Evolutionary conservation across 2,888 invertebrate species (phyloP).

Genomic region (Brachypalpus laphriformis): DNA sequence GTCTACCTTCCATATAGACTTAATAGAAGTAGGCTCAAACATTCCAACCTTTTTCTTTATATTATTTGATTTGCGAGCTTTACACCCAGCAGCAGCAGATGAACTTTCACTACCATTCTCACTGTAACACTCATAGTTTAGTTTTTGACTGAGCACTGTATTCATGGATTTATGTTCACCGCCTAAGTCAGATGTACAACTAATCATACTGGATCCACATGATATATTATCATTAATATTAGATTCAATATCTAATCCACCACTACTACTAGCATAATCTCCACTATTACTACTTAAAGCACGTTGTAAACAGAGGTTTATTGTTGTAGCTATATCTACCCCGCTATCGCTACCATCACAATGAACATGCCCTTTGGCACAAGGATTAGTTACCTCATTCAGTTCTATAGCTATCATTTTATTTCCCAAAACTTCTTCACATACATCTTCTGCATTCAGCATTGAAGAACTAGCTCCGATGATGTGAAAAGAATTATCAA

Average conservation of each 20-base stretch:
- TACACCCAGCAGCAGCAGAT: conserved; percentile 84
- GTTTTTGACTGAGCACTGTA: conserved; percentile 76
- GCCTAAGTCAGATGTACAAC: conserved; percentile 89
- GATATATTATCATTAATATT: conserved; percentile 83
- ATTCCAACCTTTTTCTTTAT: conserved; percentile 86
- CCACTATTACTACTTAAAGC: conserved; percentile 86
- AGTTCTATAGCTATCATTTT: conserved; percentile 79
- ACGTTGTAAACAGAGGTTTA: conserved; percentile 83
- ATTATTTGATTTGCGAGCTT: conserved; percentile 76
- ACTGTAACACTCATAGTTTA: conserved; percentile 83
- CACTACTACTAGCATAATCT: conserved; percentile 87
- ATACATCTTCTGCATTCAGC: conserved; percentile 72
- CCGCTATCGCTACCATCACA: conserved; percentile 91
- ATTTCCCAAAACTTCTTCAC: conserved; percentile 76
- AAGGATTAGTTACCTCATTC: conserved; percentile 69
- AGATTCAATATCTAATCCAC: conserved; percentile 83
- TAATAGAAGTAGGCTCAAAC: conserved; percentile 82
- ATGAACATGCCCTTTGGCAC: conserved; percentile 66
- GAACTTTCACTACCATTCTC: conserved; percentile 92
- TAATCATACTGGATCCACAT: conserved; percentile 90
- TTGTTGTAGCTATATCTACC: conserved; percentile 86
- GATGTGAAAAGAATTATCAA: conserved; percentile 14
- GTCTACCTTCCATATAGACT: conserved; percentile 50
- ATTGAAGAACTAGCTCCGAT: background rate
- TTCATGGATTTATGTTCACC: conserved; percentile 83